These are phyloP conservation scores for Mus pahari DNA, from an alignment of 2,113 vertebrate species.

Conservation along the genomic window DNA sequence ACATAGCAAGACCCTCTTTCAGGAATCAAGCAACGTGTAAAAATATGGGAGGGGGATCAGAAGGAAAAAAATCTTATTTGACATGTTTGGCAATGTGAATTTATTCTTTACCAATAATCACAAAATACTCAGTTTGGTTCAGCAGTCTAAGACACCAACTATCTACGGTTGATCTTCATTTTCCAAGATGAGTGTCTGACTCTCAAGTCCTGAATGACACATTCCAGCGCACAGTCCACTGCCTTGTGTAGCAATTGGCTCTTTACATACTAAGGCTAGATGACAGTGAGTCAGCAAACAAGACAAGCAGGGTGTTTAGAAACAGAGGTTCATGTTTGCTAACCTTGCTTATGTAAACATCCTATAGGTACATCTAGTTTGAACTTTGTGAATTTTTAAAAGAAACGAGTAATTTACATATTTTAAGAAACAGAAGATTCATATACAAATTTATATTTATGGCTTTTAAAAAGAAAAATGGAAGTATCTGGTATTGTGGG, in stretches of 20 bases:
- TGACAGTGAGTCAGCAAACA: not conserved
- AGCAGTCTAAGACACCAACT: not conserved
- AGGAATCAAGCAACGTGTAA: not conserved
- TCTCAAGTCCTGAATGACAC: not conserved
- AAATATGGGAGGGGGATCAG: not conserved
- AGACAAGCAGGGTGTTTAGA: not conserved
- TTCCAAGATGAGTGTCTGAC: not conserved
- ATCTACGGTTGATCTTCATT: not conserved
- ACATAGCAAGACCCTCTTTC: not conserved
- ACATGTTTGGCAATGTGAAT: not conserved
- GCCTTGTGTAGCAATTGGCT: not conserved
- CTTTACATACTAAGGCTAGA: not conserved
- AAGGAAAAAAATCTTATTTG: not conserved
- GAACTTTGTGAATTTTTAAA: constrained; percentile 36
- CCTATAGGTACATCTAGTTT: not conserved
- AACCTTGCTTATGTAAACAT: not conserved
- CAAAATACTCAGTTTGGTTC: constrained; percentile 23
- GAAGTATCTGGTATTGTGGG: not conserved
- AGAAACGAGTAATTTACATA: too few relatives aligned
- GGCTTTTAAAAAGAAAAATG: constrained; percentile 9
- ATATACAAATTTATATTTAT: not conserved
- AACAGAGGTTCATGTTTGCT: not conserved
- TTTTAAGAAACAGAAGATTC: not conserved
- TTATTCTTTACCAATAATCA: constrained; percentile 19
- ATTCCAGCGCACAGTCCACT: not conserved